Conservation (phyloP, 2,113 vertebrate species). For the Varanus komodoensis region DNA sequence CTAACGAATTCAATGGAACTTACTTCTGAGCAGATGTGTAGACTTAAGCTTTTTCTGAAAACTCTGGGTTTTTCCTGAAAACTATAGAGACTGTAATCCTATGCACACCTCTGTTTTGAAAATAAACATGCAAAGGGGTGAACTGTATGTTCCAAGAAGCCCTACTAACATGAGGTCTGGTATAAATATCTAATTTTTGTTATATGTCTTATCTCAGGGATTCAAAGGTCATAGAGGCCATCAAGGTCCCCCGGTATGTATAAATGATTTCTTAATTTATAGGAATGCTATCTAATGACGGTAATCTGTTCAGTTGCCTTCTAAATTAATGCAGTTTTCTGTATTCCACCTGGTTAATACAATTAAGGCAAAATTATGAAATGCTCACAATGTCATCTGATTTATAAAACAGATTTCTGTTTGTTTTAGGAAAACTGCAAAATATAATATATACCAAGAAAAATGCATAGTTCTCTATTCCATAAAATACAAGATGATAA, state of each 20-base stretch:
- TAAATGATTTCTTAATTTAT: neutral
- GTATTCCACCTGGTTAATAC: neutral
- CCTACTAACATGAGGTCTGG: neutral
- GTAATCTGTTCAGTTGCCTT: no score
- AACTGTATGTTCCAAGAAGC: neutral
- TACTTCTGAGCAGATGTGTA: neutral
- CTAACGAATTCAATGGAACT: neutral
- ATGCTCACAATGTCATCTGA: neutral
- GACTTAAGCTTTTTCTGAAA: no score
- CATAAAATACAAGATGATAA: no score
- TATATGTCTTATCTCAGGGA: constrained; percentile 6
- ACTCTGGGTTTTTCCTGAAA: no score
- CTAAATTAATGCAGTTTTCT: neutral
- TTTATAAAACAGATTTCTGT: neutral
- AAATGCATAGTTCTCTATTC: neutral
- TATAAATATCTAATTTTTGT: neutral
- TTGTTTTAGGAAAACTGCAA: neutral
- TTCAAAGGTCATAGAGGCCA: constrained; percentile 33
- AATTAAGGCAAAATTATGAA: neutral
- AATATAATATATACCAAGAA: neutral
- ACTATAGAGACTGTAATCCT: neutral
- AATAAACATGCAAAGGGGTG: neutral
- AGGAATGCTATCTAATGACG: neutral
- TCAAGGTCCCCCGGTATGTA: constrained; percentile 38
- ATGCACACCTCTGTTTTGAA: neutral